Evolutionary conservation across 2,888 invertebrate genomes (phyloP), one percentile per base, ranked within the genome.

Genomic region (Margaritifera margaritifera): DNA sequence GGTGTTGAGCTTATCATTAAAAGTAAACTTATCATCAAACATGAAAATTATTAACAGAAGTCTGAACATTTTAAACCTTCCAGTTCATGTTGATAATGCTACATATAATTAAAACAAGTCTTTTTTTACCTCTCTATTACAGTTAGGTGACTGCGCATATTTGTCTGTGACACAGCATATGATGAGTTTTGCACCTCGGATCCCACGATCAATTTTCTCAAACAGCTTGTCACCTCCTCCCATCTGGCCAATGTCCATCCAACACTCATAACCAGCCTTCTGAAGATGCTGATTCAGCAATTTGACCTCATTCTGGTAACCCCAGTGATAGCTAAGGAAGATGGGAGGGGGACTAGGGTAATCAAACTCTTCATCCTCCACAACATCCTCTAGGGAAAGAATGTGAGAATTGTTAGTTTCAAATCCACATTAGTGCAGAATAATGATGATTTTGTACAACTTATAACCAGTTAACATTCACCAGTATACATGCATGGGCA

Each of bases 171-270:
- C 64, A 61, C 77, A 77, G 52, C 69, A 72, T 4, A 77, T 66
- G 22, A 77, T 58, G 24, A 88, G 79, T 74, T 86, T 88, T 11
- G 87, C 86, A 66, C 53, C 77, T 24, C 77, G 25, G 55, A 89
- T 85, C 6, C 89, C 89, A 20, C 72, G 66, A 75, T 89, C 88
- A 54, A 89, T 89, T 69, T 88, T 88, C 61, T 82, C 82, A 74
- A 85, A 88, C 56, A 88, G 77, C 69, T 88, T 88, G 74, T 88
- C 88, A 22, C 89, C 89, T 1, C 89, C 89, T 22, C 89, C 89
- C 88, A 89, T 89, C 75, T 89, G 87, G 53, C 89, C 89, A 58
- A 87, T 83, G 74, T 89, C 89, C 84, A 89, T 83, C 89, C 89
- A 89, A 69, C 87, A 86, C 53, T 80, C 78, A 69, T 82, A 87